Evolutionary conservation across 2,113 vertebrate genomes (phyloP).

Genomic region (Damaliscus lunatus): DNA sequence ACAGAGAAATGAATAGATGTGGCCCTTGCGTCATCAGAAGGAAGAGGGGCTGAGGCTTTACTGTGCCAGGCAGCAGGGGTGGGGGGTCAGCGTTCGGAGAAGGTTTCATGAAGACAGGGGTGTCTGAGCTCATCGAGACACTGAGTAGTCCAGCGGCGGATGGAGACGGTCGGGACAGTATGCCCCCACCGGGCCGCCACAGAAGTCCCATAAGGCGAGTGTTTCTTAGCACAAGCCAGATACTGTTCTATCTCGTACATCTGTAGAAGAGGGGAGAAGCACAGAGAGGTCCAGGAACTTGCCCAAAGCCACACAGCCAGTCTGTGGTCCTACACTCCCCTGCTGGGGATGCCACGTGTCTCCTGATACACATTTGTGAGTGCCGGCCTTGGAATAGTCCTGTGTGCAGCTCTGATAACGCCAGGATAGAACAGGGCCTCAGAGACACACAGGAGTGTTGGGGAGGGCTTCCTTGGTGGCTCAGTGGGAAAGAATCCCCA

Average conservation of each 20-base stretch:
- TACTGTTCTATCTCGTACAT: background rate
- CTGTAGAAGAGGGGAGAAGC: background rate
- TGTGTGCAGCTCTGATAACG: background rate
- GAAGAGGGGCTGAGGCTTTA: background rate
- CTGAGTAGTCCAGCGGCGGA: background rate
- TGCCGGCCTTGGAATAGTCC: accelerated
- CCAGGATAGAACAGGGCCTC: background rate
- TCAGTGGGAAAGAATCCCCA: background rate
- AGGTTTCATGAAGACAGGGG: background rate
- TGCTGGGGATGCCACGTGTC: background rate
- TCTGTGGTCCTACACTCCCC: background rate
- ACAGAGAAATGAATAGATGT: background rate
- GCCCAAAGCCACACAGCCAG: background rate
- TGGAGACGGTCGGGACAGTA: background rate
- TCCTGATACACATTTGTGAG: background rate
- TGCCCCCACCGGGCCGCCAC: background rate
- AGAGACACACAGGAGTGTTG: background rate
- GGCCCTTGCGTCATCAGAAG: background rate
- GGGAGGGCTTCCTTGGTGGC: background rate
- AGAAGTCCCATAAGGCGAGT: accelerated
- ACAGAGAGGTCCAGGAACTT: background rate
- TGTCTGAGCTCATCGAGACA: background rate
- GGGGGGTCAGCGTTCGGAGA: background rate
- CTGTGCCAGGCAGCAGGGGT: background rate
- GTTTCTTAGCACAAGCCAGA: background rate